phyloP scores from a whole-genome alignment of 2,113 vertebrate species.

The Strigops habroptila region DNA sequence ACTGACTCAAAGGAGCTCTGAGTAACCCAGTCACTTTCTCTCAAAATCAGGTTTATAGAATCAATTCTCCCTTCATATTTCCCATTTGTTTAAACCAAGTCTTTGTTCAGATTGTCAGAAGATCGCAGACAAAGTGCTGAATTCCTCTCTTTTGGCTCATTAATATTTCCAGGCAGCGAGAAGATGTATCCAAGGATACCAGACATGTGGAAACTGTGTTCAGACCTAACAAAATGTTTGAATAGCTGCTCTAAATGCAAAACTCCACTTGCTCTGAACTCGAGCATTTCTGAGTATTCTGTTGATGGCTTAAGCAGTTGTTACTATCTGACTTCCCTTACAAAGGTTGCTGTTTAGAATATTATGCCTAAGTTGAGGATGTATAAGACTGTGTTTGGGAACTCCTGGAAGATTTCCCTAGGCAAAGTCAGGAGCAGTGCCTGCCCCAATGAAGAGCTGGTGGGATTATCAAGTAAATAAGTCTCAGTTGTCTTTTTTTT shows the following conservation, averaged over 20 bases:
- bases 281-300: background rate
- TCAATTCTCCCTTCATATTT: background rate
- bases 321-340: background rate
- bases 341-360: background rate
- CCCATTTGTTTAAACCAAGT: background rate
- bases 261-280: background rate
- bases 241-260: background rate
- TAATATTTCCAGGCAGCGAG: slow-evolving; percentile 27
- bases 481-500: background rate
- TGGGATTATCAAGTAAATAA: background rate
- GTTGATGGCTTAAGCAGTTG: background rate
- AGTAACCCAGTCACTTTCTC: background rate
- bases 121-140: background rate
- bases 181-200: slow-evolving; percentile 38
- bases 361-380: background rate
- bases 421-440: background rate
- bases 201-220: background rate
- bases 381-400: background rate
- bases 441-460: background rate
- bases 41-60: background rate
- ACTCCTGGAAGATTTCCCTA: background rate
- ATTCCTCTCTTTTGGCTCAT: background rate
- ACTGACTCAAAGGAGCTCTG: background rate
- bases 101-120: background rate
- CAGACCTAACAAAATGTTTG: background rate